Evolutionary conservation across 2,888 invertebrate genomes (phyloP).

Genomic region (Chromoteleia sp.): DNA sequence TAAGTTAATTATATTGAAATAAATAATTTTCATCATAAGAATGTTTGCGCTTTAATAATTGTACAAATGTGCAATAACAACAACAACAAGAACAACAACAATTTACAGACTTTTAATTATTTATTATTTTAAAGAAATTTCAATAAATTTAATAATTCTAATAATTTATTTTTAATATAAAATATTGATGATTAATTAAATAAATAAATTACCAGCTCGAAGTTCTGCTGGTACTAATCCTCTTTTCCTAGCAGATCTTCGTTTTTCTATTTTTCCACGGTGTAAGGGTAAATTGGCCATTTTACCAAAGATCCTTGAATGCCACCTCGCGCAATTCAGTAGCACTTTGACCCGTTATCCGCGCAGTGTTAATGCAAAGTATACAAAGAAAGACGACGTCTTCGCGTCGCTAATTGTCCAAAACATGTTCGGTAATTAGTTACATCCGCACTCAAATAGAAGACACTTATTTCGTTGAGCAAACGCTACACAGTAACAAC

Average conservation of each 20-base stretch:
- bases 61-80: too few relatives aligned
- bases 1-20: too few relatives aligned
- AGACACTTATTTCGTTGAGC: constrained; percentile 40
- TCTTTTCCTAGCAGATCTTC: constrained; percentile 74
- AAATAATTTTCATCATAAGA: too few relatives aligned
- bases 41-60: too few relatives aligned
- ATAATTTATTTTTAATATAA: constrained; percentile 1
- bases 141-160: too few relatives aligned
- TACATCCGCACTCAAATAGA: constrained; percentile 40
- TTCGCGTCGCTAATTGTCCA: constrained; percentile 47
- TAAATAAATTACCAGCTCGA: constrained; percentile 72
- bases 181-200: constrained; percentile 5
- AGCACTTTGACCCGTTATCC: constrained; percentile 43
- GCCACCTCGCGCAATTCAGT: background rate
- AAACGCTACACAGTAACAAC: background rate
- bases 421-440: constrained; percentile 60
- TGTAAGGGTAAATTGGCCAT: constrained; percentile 50
- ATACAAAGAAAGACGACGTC: constrained; percentile 26
- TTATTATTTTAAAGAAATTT: too few relatives aligned
- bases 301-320: constrained; percentile 8
- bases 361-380: constrained; percentile 38
- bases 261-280: constrained; percentile 69
- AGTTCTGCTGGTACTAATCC: constrained; percentile 74
- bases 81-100: too few relatives aligned
- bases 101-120: too few relatives aligned